phyloP scores from a whole-genome alignment of 2,888 invertebrate species.

The Arctia plantaginis region DNA sequence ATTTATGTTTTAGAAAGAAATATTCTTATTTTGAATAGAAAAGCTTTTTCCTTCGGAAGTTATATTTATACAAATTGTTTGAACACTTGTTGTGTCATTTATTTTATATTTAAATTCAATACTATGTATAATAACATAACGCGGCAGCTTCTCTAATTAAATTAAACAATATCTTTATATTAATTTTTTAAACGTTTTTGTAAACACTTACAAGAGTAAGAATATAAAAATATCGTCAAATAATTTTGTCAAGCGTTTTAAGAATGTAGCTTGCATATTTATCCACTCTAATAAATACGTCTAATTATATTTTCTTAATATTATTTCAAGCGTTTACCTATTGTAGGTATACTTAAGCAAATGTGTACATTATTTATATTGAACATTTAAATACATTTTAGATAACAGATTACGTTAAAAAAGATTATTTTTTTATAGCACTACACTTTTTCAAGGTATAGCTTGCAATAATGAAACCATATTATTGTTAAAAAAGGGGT shows the following conservation, averaged over 20 bases:
- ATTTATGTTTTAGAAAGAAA: background rate
- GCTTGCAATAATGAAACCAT: background rate
- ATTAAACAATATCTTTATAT: background rate
- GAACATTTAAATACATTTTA: constrained; percentile 4
- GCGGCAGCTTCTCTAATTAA: background rate
- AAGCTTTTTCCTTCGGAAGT: background rate
- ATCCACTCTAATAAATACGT: background rate
- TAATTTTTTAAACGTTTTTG: background rate
- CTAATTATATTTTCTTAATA: background rate
- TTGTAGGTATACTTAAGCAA: background rate
- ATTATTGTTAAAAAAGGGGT: constrained; percentile 30
- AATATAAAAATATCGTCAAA: background rate
- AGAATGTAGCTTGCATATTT: background rate
- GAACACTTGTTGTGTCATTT: background rate
- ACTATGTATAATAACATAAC: background rate
- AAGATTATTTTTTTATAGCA: background rate
- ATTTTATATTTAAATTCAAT: background rate
- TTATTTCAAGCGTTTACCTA: background rate
- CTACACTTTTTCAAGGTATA: constrained; percentile 39
- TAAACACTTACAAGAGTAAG: background rate
- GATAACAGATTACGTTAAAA: constrained; percentile 1
- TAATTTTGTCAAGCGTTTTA: background rate
- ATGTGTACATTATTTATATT: background rate
- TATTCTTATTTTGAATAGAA: background rate
- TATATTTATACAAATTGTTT: background rate